Evolutionary conservation across 2,797 vertebrate species (phyloP), one percentile per base, ranked within the genome.

Genomic region (Lates japonicus): DNA sequence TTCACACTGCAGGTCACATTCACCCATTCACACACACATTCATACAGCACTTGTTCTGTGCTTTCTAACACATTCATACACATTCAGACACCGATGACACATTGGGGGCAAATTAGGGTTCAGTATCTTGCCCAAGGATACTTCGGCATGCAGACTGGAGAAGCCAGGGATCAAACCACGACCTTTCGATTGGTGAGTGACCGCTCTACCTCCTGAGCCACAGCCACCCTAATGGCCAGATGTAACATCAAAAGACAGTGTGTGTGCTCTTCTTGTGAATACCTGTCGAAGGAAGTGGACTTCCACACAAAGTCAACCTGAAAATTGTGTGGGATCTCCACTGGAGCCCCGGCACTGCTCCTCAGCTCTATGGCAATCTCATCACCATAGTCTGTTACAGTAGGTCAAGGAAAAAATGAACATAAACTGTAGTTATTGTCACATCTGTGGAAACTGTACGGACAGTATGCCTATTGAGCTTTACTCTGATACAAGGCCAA

Each of bases 281-380:
- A 98, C 97, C 98, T 97, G 93, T 99, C 98, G 80, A 99, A 99
- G 0, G 98, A 99, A 35, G 97, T 98, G 0, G 97, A 98, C 82
- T 98, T 98, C 98, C 98, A 99, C 0, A 99, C 97, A 79, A 98
- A 99, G 90, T 99, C 98, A 46, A 98, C 97, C 90, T 99, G 98
- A 93, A 98, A 98, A 88, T 98, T 99, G 87, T 99, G 97, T 0
- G 97, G 97, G 61, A 98, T 96, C 77, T 98, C 98, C 87, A 98
- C 97, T 0, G 98, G 98, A 0, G 97, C 97, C 0, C 97, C 97
- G 7, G 97, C 97, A 19, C 97, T 98, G 93, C 97, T 98, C 82
- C 98, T 94, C 54, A 99, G 91, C 93, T 98, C 98, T 10, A 99
- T 99, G 52, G 98, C 98, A 0, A 99, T 99, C 93, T 99, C 98